These are phyloP conservation scores for Pycnonotus jocosus DNA, from an alignment of 2,113 vertebrate species.

Conservation along the genomic window DNA sequence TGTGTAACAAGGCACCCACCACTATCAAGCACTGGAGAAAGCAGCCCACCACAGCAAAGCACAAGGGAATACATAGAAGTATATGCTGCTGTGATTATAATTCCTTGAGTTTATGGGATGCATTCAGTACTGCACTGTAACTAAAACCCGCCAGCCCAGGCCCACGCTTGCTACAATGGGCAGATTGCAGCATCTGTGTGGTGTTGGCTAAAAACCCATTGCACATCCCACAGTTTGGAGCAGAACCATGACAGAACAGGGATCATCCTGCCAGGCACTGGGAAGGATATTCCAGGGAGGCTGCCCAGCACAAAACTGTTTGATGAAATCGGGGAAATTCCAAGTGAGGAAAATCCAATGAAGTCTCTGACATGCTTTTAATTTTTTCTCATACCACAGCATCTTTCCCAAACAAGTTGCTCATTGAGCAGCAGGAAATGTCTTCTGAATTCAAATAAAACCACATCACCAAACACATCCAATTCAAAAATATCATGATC, in stretches of 20 bases:
- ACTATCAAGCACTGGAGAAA: background rate
- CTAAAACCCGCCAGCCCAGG: background rate
- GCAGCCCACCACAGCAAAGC: background rate
- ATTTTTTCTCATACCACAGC: background rate
- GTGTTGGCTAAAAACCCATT: background rate
- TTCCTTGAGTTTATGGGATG: background rate
- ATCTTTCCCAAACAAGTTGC: background rate
- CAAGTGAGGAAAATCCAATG: background rate
- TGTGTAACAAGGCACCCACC: background rate
- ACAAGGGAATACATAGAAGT: background rate
- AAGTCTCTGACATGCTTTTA: background rate
- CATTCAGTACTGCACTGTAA: background rate
- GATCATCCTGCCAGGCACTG: background rate
- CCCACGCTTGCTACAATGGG: accelerated
- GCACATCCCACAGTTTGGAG: background rate
- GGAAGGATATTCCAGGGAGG: background rate
- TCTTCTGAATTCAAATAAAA: background rate
- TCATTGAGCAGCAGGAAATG: background rate
- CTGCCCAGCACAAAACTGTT: background rate
- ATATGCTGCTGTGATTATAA: background rate
- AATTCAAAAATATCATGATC: background rate
- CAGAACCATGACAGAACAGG: background rate
- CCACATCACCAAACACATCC: background rate
- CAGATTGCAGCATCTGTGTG: background rate
- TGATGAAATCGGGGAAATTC: background rate